Evolutionary conservation across 2,888 invertebrate genomes (phyloP), one percentile per base, ranked within the genome.

Genomic region (Coleophora deauratella): DNA sequence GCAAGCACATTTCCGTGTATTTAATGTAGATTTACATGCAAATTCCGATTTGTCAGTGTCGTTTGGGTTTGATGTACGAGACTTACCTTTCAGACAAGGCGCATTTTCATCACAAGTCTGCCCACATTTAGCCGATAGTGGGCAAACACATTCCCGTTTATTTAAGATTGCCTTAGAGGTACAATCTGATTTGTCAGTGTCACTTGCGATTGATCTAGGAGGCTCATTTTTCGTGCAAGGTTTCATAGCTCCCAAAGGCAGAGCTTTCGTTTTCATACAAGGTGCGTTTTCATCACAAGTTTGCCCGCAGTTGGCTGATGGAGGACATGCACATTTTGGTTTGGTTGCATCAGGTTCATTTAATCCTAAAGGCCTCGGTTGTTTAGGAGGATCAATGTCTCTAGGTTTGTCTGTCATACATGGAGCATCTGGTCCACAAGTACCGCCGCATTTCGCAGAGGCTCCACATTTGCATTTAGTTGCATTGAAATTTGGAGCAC

Each of bases 1-100:
- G 21, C 40, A 40, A 12, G 2, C 14, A 31, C 40, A 40, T 35
- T 34, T 34, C 9, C 14, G n/a, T n/a, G n/a, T n/a, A n/a, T n/a
- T n/a, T n/a, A n/a, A n/a, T n/a, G n/a, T n/a, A n/a, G n/a, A n/a
- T n/a, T n/a, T n/a, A n/a, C n/a, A n/a, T n/a, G 27, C 9, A n/a
- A 3, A 27, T 9, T 32, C 6, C 21, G 33, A 1, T 39, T 13
- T 21, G 2, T 35, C 35, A 21, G 21, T 21, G 6, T 21, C 6
- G 3, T 6, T 21, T 21, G 21, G n/a, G n/a, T n/a, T n/a, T n/a
- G 21, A 21, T 4, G 21, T 3, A 21, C 3, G 21, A 21, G 21
- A 21, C 21, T 15, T 30, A n/a, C n/a, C n/a, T 12, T 27, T 35
- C 10, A 35, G 2, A n/a, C 37, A 37, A 1, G 30, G 14, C 10